Evolutionary conservation across 2,113 vertebrate genomes (phyloP).

Genomic region (Anas platyrhynchos): DNA sequence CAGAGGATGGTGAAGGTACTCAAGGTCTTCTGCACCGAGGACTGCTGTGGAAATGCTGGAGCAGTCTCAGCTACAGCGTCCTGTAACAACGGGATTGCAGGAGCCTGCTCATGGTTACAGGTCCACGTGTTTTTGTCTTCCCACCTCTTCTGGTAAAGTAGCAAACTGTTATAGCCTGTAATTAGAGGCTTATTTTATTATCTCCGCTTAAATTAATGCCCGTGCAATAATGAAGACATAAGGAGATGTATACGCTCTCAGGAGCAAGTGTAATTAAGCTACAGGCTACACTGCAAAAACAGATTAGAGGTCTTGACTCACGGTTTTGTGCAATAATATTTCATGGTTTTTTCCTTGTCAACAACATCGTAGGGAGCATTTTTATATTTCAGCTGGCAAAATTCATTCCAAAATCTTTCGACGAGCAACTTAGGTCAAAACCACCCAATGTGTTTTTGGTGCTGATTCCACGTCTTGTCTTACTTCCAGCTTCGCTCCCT

Average conservation of each 20-base stretch:
- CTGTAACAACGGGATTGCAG: slow-evolving; percentile 11
- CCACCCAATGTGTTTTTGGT: background rate
- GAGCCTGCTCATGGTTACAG: background rate
- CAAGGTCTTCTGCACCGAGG: background rate
- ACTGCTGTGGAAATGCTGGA: background rate
- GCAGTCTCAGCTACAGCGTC: background rate
- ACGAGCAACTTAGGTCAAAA: background rate
- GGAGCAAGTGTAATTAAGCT: background rate
- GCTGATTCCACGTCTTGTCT: slow-evolving; percentile 46
- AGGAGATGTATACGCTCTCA: background rate
- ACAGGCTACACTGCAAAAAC: background rate
- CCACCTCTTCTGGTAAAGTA: background rate
- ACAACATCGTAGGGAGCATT: background rate
- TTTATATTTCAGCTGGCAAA: background rate
- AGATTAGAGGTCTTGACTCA: slow-evolving; percentile 9
- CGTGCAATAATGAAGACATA: background rate
- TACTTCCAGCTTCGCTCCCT: background rate
- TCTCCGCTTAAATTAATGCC: slow-evolving; percentile 35
- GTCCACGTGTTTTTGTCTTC: slow-evolving; percentile 25
- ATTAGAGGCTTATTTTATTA: slow-evolving; percentile 44
- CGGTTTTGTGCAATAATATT: slow-evolving; percentile 5
- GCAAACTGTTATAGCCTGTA: slow-evolving; percentile 20
- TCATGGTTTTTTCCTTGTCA: background rate
- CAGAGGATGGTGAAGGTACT: background rate
- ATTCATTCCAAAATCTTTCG: background rate